Conservation (phyloP, 2,113 vertebrate species). For the Paramormyrops kingsleyae region DNA sequence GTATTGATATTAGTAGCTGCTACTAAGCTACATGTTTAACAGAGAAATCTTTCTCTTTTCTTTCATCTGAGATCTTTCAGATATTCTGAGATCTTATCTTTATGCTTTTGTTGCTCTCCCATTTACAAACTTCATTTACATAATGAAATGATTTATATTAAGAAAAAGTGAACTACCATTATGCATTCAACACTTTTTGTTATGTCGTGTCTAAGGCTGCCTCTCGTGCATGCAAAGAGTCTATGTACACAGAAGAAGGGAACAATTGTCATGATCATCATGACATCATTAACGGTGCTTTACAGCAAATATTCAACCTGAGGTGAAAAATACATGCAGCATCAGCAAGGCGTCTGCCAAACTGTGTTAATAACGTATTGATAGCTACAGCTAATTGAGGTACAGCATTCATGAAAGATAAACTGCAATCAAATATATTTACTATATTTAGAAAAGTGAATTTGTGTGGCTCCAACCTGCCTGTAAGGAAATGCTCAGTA, state of each 20-base stretch:
- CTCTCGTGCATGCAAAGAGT: too few relatives aligned
- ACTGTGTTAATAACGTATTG: background rate
- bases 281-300: background rate
- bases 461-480: background rate
- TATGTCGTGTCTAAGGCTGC: too few relatives aligned
- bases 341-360: background rate
- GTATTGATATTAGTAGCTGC: background rate
- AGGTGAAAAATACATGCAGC: background rate
- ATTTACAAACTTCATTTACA: too few relatives aligned
- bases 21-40: background rate
- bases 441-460: background rate
- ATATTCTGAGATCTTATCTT: background rate
- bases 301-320: background rate
- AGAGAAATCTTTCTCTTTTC: background rate
- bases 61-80: background rate
- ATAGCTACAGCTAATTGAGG: background rate
- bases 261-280: background rate
- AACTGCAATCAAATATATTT: background rate
- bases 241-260: background rate
- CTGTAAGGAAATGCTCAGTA: too few relatives aligned
- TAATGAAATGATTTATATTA: too few relatives aligned
- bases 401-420: background rate
- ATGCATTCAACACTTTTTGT: too few relatives aligned
- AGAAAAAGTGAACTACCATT: too few relatives aligned
- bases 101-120: background rate